phyloP scores from a whole-genome alignment of 2,113 vertebrate species.

The Takifugu bimaculatus region DNA sequence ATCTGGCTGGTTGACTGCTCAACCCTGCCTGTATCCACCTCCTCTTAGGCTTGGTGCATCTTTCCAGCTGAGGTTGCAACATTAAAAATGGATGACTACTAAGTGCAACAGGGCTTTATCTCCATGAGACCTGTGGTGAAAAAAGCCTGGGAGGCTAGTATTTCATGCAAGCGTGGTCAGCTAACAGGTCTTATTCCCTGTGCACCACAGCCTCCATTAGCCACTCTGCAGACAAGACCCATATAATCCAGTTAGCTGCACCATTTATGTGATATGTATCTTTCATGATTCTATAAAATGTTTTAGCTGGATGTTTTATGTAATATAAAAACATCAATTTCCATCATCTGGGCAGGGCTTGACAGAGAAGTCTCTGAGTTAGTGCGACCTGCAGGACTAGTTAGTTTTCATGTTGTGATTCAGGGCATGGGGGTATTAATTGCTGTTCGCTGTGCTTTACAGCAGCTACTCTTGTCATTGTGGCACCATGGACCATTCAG shows the following conservation, averaged over 20 bases:
- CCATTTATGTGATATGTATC: constrained; percentile 68
- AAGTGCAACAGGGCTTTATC: constrained; percentile 78
- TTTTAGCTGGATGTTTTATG: constrained; percentile 24
- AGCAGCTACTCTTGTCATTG: neutral
- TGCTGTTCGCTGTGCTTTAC: neutral
- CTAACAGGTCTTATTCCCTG: constrained; percentile 66
- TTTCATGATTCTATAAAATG: constrained; percentile 59
- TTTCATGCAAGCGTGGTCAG: constrained; percentile 55
- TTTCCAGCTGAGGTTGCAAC: constrained; percentile 67
- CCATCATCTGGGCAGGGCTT: constrained; percentile 5
- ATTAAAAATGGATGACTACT: constrained; percentile 80
- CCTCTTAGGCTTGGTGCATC: constrained; percentile 40
- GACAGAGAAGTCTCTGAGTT: neutral
- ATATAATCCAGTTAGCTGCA: constrained; percentile 65
- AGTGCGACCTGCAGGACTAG: constrained; percentile 9
- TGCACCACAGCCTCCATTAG: constrained; percentile 65
- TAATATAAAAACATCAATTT: constrained; percentile 11
- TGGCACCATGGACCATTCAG: neutral
- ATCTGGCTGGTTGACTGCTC: constrained; percentile 24
- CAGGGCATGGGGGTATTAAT: constrained; percentile 13
- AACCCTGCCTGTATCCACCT: constrained; percentile 3
- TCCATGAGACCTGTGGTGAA: constrained; percentile 61
- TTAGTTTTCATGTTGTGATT: constrained; percentile 33
- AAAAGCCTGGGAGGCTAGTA: constrained; percentile 59
- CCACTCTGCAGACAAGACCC: constrained; percentile 47